phyloP scores from a whole-genome alignment of 2,888 invertebrate species.

The Nomada goodeniana region DNA sequence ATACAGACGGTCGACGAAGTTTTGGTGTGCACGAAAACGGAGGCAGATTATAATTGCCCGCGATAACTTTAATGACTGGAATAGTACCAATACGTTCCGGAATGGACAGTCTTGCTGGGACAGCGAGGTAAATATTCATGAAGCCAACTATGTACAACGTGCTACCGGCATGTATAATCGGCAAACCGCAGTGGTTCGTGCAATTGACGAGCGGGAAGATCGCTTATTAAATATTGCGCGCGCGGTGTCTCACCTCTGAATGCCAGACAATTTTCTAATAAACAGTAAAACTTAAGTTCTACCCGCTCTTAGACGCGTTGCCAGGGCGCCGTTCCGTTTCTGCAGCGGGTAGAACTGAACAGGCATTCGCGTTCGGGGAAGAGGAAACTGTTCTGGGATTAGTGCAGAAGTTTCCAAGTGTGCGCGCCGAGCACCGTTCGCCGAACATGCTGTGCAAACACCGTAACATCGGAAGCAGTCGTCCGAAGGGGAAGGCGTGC shows the following conservation, averaged over 20 bases:
- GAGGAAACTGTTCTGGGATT: not conserved
- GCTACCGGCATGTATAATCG: conserved; percentile 22
- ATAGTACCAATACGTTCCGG: conserved; percentile 18
- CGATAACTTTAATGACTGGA: conserved; percentile 26
- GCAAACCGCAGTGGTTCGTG: conserved; percentile 19
- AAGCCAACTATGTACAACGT: conserved; percentile 15
- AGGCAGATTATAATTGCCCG: conserved; percentile 14
- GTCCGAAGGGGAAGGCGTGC: not conserved
- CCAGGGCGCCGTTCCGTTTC: not conserved
- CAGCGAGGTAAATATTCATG: conserved; percentile 46
- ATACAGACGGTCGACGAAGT: not conserved
- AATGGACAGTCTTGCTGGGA: conserved; percentile 15
- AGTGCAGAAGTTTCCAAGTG: not conserved
- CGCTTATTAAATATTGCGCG: not conserved
- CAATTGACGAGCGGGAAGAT: conserved; percentile 34
- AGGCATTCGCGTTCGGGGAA: not conserved
- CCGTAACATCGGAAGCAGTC: not conserved
- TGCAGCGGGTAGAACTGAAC: conserved; percentile 6
- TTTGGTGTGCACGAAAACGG: not conserved
- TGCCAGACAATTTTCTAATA: too few relatives aligned
- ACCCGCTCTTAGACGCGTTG: too few relatives aligned
- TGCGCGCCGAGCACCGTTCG: not conserved
- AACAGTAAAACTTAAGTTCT: not conserved
- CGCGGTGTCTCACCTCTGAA: not conserved
- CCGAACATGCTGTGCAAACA: not conserved